phyloP scores from a whole-genome alignment of 2,888 invertebrate genomes.

The Elgonia sp. region DNA sequence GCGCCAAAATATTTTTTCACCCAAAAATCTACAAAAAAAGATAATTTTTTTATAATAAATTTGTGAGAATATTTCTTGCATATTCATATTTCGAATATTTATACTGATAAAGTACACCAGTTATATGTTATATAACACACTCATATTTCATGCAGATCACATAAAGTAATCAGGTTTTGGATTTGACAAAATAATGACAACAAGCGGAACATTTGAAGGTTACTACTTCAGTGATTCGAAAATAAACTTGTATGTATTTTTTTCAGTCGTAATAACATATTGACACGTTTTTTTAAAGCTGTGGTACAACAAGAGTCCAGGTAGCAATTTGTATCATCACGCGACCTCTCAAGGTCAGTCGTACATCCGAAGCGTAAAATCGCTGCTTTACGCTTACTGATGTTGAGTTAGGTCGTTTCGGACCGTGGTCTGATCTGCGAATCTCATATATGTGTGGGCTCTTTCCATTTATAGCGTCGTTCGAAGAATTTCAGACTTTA shows the following conservation, averaged over 20 bases:
- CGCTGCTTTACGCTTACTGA: constrained; percentile 42
- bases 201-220: constrained; percentile 31
- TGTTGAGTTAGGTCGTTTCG: constrained; percentile 55
- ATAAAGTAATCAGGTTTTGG: too few species aligned
- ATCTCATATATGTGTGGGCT: neutral
- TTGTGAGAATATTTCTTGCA: too few species aligned
- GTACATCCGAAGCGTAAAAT: constrained; percentile 60
- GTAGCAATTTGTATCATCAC: constrained; percentile 38
- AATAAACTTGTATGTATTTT: constrained; percentile 31
- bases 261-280: constrained; percentile 40
- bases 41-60: too few species aligned
- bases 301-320: constrained; percentile 21
- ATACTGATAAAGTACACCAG: too few species aligned
- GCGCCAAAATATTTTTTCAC: too few species aligned
- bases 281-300: constrained; percentile 2
- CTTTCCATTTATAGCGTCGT: neutral
- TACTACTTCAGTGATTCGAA: constrained; percentile 8
- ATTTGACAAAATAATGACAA: constrained; percentile 4
- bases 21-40: too few species aligned
- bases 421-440: constrained; percentile 1
- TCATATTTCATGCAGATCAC: too few species aligned
- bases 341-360: constrained; percentile 64
- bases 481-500: neutral
- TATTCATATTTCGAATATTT: too few species aligned
- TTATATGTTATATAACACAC: too few species aligned